Conservation (phyloP, 2,113 vertebrate species). For the Lophius piscatorius region DNA sequence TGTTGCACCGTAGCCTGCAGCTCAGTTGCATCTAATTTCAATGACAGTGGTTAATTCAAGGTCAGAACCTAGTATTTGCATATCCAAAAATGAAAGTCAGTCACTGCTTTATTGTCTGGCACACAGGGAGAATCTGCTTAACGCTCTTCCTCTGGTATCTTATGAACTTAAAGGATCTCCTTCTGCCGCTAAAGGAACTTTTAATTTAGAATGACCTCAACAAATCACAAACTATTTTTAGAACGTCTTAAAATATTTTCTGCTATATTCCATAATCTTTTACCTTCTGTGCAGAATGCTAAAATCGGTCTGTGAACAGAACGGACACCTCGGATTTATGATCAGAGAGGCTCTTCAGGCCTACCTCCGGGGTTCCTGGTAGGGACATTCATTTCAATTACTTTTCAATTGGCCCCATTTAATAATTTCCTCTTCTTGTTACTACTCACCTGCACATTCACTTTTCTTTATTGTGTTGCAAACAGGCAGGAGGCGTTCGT, state of each 20-base stretch:
- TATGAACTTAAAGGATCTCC: constrained; percentile 48
- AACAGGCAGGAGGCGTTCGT: constrained; percentile 87
- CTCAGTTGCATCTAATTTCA: constrained; percentile 60
- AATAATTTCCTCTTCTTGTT: constrained; percentile 8
- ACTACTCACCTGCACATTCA: not conserved
- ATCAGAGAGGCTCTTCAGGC: constrained; percentile 88
- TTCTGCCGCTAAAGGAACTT: constrained; percentile 25
- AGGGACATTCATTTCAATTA: constrained; percentile 61
- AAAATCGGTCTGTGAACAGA: constrained; percentile 88
- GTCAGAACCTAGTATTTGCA: constrained; percentile 65
- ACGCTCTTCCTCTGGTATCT: constrained; percentile 29
- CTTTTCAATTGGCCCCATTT: constrained; percentile 31
- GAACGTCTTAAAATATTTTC: constrained; percentile 34
- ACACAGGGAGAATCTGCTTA: constrained; percentile 25
- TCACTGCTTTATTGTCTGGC: constrained; percentile 31
- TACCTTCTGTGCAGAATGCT: constrained; percentile 81
- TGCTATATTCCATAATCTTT: constrained; percentile 41
- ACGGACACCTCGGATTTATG: constrained; percentile 89
- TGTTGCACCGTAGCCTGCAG: constrained; percentile 59
- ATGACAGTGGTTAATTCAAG: constrained; percentile 70
- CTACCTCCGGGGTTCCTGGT: constrained; percentile 87
- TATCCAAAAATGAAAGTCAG: constrained; percentile 67
- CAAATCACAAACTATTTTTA: constrained; percentile 49
- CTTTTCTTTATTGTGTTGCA: constrained; percentile 10
- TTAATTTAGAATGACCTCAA: constrained; percentile 48